phyloP scores from a whole-genome alignment of 2,888 invertebrate species.

The Orthonychiurus folsomi region DNA sequence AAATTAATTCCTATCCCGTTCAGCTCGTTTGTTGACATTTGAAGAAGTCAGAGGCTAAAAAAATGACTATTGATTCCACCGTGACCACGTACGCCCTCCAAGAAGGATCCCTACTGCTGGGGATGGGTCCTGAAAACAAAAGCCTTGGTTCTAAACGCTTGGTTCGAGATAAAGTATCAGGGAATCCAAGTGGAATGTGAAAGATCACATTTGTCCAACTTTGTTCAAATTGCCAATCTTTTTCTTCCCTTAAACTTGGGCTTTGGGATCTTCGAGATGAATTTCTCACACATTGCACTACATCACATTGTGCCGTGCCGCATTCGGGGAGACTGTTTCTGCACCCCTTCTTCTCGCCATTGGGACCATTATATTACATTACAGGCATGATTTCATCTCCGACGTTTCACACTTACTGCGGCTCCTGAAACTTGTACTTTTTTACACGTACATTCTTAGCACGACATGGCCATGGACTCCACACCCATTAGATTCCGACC shows the following conservation, averaged over 20 bases:
- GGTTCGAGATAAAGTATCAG: neutral
- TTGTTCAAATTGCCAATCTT: constrained; percentile 1
- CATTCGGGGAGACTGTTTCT: neutral
- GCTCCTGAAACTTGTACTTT: neutral
- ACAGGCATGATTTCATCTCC: too few species aligned
- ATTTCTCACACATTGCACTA: neutral
- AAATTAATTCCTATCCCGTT: too few species aligned
- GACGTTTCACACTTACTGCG: neutral
- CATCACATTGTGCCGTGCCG: too few species aligned
- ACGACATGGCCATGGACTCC: too few species aligned
- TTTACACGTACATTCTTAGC: neutral
- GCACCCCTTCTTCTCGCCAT: neutral
- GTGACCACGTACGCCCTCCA: too few species aligned
- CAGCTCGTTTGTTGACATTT: too few species aligned
- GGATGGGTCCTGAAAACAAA: too few species aligned
- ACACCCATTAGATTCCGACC: too few species aligned
- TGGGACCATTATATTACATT: neutral
- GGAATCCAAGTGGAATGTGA: neutral
- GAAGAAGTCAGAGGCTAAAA: too few species aligned
- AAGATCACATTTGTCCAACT: neutral
- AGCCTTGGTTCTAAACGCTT: neutral
- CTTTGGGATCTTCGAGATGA: neutral
- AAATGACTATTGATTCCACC: too few species aligned
- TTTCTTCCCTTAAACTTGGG: neutral
- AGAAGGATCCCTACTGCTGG: too few species aligned